These are phyloP conservation scores for Ditylenchus dipsaci DNA, from an alignment of 1,140 invertebrate genomes.

Conservation along the genomic window DNA sequence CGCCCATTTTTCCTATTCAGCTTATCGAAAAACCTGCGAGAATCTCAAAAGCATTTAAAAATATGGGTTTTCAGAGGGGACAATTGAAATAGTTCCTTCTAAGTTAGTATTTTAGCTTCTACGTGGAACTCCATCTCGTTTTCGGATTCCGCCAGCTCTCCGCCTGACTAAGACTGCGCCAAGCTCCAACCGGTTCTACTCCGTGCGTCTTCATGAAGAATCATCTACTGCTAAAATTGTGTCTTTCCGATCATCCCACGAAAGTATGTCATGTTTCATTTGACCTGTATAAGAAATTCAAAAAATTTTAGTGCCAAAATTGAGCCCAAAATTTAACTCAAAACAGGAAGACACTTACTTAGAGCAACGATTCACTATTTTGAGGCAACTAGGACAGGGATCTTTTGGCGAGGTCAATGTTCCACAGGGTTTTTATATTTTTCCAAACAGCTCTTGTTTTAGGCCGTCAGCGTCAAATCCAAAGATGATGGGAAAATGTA, in stretches of 20 bases:
- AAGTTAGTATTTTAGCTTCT: slow-evolving; percentile 19
- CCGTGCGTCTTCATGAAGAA: slow-evolving; percentile 8
- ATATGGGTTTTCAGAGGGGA: no score
- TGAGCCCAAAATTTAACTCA: not conserved
- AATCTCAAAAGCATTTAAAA: no score
- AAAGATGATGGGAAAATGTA: slow-evolving; percentile 32
- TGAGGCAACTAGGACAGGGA: slow-evolving; percentile 8
- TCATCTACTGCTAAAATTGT: slow-evolving; percentile 20
- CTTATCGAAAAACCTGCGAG: no score
- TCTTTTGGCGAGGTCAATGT: not conserved
- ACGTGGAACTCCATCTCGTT: slow-evolving; percentile 19
- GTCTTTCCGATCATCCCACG: slow-evolving; percentile 21
- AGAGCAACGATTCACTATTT: slow-evolving; percentile 23
- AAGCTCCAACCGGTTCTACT: not conserved
- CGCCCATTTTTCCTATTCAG: no score
- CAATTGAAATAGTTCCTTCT: no score
- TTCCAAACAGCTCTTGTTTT: slow-evolving; percentile 15
- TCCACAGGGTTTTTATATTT: slow-evolving; percentile 20
- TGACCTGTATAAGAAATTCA: not conserved
- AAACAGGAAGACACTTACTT: slow-evolving; percentile 10
- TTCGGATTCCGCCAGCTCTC: not conserved
- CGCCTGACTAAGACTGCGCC: slow-evolving; percentile 20
- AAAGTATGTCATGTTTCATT: slow-evolving; percentile 3
- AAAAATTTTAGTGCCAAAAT: slow-evolving; percentile 8
- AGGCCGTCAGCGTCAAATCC: slow-evolving; percentile 30